Evolutionary conservation across 2,113 vertebrate genomes (phyloP).

Genomic region (Sinocyclocheilus rhinocerous): DNA sequence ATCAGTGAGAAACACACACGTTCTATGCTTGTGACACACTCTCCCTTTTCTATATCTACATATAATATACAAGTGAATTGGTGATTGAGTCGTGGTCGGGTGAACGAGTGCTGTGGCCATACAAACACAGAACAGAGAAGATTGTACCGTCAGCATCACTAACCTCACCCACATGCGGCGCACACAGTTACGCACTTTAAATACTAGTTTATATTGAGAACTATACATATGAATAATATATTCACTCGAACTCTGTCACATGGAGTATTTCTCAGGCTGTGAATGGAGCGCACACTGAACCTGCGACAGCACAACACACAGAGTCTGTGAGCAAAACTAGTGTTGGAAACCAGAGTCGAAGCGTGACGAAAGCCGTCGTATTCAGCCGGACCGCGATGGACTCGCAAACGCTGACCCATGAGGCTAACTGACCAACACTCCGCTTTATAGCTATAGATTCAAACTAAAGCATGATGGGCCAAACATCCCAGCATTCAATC

Average conservation of each 20-base stretch:
- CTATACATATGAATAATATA: conserved; percentile 66
- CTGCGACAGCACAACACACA: conserved; percentile 30
- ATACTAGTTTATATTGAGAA: conserved; percentile 71
- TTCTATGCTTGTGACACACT: conserved; percentile 64
- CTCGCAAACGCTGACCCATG: neutral
- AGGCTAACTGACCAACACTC: neutral
- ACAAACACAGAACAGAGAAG: conserved; percentile 39
- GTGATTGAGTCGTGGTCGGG: conserved; percentile 7
- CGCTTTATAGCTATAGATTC: too few relatives aligned
- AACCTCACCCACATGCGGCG: conserved; percentile 49
- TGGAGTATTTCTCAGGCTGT: conserved; percentile 55
- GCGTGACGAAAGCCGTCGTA: neutral
- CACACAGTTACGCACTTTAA: conserved; percentile 55
- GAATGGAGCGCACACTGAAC: conserved; percentile 45
- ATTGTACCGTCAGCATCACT: conserved; percentile 47
- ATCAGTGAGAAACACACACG: conserved; percentile 57
- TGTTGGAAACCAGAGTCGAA: neutral
- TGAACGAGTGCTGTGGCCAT: conserved; percentile 49
- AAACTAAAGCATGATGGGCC: conserved; percentile 14
- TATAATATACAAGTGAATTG: conserved; percentile 37
- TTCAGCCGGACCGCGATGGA: neutral
- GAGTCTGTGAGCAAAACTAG: conserved; percentile 18
- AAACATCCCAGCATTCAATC: neutral
- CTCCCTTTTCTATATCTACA: conserved; percentile 48
- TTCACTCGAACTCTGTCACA: conserved; percentile 69